Conservation (phyloP, 1,140 invertebrate genomes). For the Lutraria rhynchaena region DNA sequence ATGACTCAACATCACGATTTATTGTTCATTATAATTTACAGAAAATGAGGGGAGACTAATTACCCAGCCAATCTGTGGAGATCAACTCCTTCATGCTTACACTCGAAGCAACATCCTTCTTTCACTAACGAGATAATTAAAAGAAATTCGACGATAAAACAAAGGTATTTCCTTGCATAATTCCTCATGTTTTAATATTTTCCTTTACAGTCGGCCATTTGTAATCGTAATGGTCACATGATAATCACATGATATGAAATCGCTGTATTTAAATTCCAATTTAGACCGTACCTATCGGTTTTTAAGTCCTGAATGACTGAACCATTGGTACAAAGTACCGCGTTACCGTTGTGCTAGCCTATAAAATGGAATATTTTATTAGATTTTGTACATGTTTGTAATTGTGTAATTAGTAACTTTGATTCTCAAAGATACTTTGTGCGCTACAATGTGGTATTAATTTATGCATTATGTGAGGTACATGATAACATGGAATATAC, state of each 20-base stretch:
- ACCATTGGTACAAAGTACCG: no score
- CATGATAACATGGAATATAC: no score
- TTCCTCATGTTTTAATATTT: background rate
- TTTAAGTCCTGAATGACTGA: no score
- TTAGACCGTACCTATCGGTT: no score
- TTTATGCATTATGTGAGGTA: no score
- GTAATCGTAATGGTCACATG: slow-evolving; percentile 41
- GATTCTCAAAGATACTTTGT: no score
- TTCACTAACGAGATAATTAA: background rate
- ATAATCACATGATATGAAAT: slow-evolving; percentile 21
- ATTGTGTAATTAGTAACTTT: no score
- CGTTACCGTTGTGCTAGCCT: no score
- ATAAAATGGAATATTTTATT: no score
- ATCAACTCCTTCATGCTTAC: slow-evolving; percentile 1
- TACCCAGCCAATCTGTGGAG: slow-evolving; percentile 15
- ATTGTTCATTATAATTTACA: background rate
- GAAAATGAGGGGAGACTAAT: background rate
- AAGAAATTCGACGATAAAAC: background rate
- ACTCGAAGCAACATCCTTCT: background rate
- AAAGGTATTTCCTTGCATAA: background rate
- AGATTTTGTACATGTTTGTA: no score
- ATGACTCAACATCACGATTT: background rate
- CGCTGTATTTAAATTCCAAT: no score
- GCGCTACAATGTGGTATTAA: no score
- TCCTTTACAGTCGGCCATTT: slow-evolving; percentile 9